Base-by-base conservation (phyloP, 2,888 invertebrate species). In the Hydraecia micacea region DNA sequence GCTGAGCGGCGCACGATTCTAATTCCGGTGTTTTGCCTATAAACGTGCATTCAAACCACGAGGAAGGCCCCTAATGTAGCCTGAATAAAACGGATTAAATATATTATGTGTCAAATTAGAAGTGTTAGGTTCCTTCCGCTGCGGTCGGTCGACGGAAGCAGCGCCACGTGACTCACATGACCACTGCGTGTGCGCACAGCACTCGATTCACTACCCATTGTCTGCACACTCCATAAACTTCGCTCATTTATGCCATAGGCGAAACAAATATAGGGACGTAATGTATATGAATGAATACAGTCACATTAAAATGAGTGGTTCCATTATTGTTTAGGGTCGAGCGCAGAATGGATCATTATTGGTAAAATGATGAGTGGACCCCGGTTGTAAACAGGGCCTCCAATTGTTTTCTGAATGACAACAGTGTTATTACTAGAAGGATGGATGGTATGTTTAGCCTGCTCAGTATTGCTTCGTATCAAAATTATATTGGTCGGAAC, bases 161-260 rank as follows among this genome's bases (percentile, higher is more conserved):
- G 90, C 75, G 87, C 92, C 93, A 93, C 93, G 95, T 95, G 95
- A 95, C 92, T 93, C 93, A 94, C 92, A 92, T 93, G 92, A 82
- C 84, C 86, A 86, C 84, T 87, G 90, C 91, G 90, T 87, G 89
- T 90, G 89, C 90, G 85, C 88, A 88, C 84, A 80, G 49, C 77
- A 86, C 86, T 88, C 91, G 89, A 90, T 89, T 91, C 91, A 91
- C 91, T 91, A 91, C 88, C 95, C 92, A 95, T 94, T 94, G 95
- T 95, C 93, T 92, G 91, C 88, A 82, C 90, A 90, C 92, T 88
- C 93, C 93, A 94, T 94, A 94, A 92, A 93, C 90, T 68, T 71
- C 67, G 70, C 81, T 88, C 86, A 85, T 90, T 89, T 88, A 86
- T 89, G 83, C 88, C 84, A 88, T 87, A 87, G 80, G 84, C 73